These are phyloP conservation scores for Laspeyria flexula DNA, from an alignment of 2,888 invertebrate genomes.

Conservation along the genomic window DNA sequence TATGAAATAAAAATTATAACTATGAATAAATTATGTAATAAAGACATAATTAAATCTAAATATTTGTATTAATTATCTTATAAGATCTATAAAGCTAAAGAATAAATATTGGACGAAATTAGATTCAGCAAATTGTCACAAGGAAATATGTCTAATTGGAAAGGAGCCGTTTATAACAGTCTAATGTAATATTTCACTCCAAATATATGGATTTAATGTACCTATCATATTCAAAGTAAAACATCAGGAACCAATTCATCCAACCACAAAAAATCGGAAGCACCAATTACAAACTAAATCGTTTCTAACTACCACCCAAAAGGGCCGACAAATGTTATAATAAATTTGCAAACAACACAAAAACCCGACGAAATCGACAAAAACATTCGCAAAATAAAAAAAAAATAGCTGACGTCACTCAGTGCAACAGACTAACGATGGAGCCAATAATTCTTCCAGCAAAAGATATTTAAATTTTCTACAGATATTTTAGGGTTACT, in stretches of 20 bases:
- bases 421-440: conserved; percentile 76
- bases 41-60: no score
- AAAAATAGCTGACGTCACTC: conserved; percentile 63
- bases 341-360: conserved; percentile 70
- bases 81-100: no score
- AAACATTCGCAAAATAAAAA: conserved; percentile 55
- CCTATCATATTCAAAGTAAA: no score
- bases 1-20: no score
- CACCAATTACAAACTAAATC: conserved; percentile 47
- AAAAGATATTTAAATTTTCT: conserved; percentile 72
- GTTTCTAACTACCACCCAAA: conserved; percentile 51
- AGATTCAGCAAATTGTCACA: no score
- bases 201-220: no score
- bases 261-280: conserved; percentile 44
- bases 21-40: no score
- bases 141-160: no score
- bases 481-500: conserved; percentile 46
- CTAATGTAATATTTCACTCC: no score
- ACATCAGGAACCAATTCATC: background rate
- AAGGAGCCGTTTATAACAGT: no score
- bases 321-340: conserved; percentile 67
- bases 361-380: conserved; percentile 74
- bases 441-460: conserved; percentile 71
- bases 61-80: no score
- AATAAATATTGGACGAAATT: no score